Conservation (phyloP, 2,888 invertebrate species). For the Terebella lapidaria region DNA sequence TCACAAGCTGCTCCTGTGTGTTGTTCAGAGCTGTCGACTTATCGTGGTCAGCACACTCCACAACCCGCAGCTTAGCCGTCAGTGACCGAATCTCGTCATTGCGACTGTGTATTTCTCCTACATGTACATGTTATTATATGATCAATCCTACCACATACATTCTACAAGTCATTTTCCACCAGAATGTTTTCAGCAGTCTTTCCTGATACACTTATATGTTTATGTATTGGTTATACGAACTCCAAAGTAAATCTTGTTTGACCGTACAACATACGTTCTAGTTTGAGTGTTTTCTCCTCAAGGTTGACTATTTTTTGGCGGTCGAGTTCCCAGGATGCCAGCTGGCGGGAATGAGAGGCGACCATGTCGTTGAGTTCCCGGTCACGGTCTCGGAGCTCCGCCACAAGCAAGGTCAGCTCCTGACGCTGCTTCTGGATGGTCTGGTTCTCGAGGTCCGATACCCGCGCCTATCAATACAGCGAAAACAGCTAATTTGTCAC, state of each 20-base stretch:
- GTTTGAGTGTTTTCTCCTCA: constrained; percentile 31
- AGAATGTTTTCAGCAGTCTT: too few relatives aligned
- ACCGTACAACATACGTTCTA: constrained; percentile 1
- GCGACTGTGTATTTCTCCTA: constrained; percentile 27
- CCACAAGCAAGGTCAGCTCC: constrained; percentile 43
- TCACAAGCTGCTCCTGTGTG: constrained; percentile 28
- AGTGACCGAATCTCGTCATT: constrained; percentile 31
- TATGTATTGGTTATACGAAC: too few relatives aligned
- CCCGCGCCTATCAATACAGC: constrained; percentile 6
- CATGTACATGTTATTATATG: constrained; percentile 20
- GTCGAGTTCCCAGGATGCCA: constrained; percentile 47
- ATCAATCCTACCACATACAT: neutral
- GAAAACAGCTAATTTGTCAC: neutral
- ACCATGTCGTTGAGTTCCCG: constrained; percentile 47
- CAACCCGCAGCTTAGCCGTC: constrained; percentile 25
- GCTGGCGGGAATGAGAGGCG: constrained; percentile 41
- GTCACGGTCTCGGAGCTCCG: constrained; percentile 44
- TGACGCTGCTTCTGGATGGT: constrained; percentile 35
- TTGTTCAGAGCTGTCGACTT: constrained; percentile 30
- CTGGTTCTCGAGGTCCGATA: constrained; percentile 60
- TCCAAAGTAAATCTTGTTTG: too few relatives aligned
- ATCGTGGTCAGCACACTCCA: constrained; percentile 29
- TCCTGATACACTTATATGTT: too few relatives aligned
- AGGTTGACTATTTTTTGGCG: constrained; percentile 29
- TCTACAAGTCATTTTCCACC: neutral